Evolutionary conservation across 2,113 vertebrate species (phyloP).

Genomic region (Isichthys henryi): DNA sequence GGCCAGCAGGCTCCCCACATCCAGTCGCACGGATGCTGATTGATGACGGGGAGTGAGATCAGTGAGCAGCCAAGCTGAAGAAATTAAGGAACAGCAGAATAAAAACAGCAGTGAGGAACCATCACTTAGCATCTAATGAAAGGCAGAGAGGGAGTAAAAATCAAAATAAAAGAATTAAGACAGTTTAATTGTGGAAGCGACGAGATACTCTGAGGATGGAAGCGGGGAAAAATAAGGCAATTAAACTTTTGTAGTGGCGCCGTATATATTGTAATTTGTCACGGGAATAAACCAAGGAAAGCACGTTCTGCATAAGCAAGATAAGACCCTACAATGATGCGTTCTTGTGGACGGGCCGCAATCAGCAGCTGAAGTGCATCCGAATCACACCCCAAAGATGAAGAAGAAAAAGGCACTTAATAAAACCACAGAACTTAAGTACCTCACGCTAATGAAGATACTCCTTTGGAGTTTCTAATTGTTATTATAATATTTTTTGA

Average conservation of each 20-base stretch:
- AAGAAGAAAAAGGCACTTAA: conserved; percentile 20
- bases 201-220: conserved; percentile 18
- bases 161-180: neutral
- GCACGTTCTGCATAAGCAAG: conserved; percentile 46
- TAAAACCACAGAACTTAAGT: conserved; percentile 15
- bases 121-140: conserved; percentile 48
- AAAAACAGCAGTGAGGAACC: conserved; percentile 36
- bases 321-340: conserved; percentile 54
- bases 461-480: neutral
- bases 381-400: conserved; percentile 5
- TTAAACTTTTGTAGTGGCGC: conserved; percentile 46
- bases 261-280: conserved; percentile 54
- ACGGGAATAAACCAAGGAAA: conserved; percentile 45
- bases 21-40: neutral
- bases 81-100: conserved; percentile 36
- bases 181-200: neutral
- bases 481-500: neutral
- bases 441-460: neutral
- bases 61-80: conserved; percentile 16
- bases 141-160: conserved; percentile 24
- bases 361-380: conserved; percentile 34
- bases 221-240: conserved; percentile 50
- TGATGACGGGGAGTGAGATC: conserved; percentile 28
- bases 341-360: conserved; percentile 38
- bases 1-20: neutral